Conservation (phyloP, 2,797 vertebrate genomes). For the Pipistrellus pygmaeus region DNA sequence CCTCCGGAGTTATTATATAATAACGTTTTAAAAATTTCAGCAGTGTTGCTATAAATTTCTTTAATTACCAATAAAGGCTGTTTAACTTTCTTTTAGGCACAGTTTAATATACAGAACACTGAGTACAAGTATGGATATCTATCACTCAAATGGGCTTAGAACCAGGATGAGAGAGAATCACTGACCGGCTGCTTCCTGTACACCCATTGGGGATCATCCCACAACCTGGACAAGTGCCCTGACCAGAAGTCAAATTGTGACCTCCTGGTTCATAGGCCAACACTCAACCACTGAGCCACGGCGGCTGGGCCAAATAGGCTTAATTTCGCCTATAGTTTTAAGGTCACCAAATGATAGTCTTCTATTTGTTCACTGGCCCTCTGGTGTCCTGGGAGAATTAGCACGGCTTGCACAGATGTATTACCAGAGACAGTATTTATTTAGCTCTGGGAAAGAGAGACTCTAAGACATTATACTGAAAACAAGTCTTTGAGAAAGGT, state of each 20-base stretch:
- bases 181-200: too few relatives aligned
- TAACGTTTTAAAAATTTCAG: not conserved
- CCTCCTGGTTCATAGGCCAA: too few relatives aligned
- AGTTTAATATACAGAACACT: not conserved
- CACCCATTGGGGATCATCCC: too few relatives aligned
- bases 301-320: not conserved
- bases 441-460: not conserved
- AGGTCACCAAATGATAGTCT: not conserved
- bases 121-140: not conserved
- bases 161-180: too few relatives aligned
- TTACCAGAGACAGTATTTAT: not conserved
- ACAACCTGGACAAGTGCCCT: too few relatives aligned
- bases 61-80: not conserved
- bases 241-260: too few relatives aligned
- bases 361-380: not conserved
- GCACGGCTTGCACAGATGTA: not conserved
- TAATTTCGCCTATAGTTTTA: not conserved
- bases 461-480: not conserved
- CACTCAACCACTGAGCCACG: too few relatives aligned
- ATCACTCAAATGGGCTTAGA: not conserved
- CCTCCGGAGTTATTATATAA: not conserved
- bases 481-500: slow-evolving; percentile 29
- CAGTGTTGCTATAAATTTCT: not conserved
- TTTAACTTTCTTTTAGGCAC: not conserved
- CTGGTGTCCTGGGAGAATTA: not conserved